phyloP scores from a whole-genome alignment of 2,797 vertebrate genomes.

The Moxostoma hubbsi region DNA sequence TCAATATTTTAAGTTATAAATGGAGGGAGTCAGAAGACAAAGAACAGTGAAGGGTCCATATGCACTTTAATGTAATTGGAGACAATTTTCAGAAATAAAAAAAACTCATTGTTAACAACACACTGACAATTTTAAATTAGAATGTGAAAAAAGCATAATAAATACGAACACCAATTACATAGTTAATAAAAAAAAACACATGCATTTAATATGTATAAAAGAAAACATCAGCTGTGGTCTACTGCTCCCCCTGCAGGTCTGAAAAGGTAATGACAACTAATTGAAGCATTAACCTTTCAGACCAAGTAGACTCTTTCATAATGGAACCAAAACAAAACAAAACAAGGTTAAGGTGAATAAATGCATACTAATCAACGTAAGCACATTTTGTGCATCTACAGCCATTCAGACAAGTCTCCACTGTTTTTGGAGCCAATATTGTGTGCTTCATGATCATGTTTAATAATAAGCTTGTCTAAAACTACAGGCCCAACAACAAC shows the following conservation, averaged over 20 bases:
- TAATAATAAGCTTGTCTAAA: neutral
- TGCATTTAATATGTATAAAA: no score
- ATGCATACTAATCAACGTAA: neutral
- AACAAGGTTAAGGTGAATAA: neutral
- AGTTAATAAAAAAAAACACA: conserved; percentile 51
- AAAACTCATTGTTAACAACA: neutral
- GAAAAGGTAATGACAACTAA: neutral
- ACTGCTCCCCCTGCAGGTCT: conserved; percentile 21
- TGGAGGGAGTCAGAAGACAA: neutral
- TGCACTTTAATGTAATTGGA: neutral
- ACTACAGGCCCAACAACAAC: neutral
- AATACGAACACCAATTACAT: conserved; percentile 54
- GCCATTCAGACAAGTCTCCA: neutral
- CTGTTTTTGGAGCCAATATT: neutral
- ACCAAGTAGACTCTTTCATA: neutral
- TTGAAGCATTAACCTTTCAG: neutral
- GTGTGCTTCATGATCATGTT: neutral
- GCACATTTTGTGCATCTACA: neutral
- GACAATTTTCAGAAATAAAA: conserved; percentile 4
- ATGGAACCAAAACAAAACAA: neutral
- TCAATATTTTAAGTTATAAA: neutral
- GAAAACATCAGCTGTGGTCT: neutral
- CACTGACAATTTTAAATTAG: conserved; percentile 49
- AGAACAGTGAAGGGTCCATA: neutral
- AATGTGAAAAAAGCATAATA: conserved; percentile 68